Percentiles rank a stretch among this genome's conserved stretches.
Conservation (phyloP, 2,797 vertebrate species). For the Sphenopsis melanotis region DNA sequence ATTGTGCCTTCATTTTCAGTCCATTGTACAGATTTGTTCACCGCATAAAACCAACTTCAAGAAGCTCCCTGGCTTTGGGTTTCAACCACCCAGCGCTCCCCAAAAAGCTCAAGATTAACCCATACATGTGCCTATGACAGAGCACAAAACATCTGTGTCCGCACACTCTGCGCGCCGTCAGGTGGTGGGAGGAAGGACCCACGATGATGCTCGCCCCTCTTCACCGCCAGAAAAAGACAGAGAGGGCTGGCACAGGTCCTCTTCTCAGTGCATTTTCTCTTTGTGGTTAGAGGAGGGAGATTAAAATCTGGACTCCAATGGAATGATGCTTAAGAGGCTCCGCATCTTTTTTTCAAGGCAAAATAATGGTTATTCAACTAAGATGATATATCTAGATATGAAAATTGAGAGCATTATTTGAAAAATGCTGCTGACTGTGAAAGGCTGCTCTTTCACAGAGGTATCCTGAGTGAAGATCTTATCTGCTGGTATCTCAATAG, state of each 20-base stretch:
- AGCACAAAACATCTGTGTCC: rapidly evolving
- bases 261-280: slow-evolving; percentile 15
- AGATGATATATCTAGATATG: slow-evolving; percentile 66
- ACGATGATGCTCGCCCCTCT: rapidly evolving
- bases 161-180: rapidly evolving
- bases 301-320: slow-evolving; percentile 60
- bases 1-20: not conserved
- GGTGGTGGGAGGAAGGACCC: not conserved
- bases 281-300: slow-evolving; percentile 38
- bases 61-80: rapidly evolving
- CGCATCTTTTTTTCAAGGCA: slow-evolving; percentile 39
- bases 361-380: slow-evolving; percentile 72
- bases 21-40: rapidly evolving
- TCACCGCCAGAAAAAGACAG: not conserved
- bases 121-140: rapidly evolving
- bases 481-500: slow-evolving; percentile 63
- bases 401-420: slow-evolving; percentile 69
- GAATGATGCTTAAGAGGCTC: slow-evolving; percentile 64
- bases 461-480: slow-evolving; percentile 66
- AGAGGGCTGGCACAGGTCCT: slow-evolving; percentile 6
- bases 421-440: slow-evolving; percentile 57
- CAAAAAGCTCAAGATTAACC: not conserved
- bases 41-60: not conserved
- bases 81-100: not conserved
- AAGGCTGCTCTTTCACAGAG: slow-evolving; percentile 64